Conservation (phyloP, 2,888 invertebrate species). For the Monopis laevigella region DNA sequence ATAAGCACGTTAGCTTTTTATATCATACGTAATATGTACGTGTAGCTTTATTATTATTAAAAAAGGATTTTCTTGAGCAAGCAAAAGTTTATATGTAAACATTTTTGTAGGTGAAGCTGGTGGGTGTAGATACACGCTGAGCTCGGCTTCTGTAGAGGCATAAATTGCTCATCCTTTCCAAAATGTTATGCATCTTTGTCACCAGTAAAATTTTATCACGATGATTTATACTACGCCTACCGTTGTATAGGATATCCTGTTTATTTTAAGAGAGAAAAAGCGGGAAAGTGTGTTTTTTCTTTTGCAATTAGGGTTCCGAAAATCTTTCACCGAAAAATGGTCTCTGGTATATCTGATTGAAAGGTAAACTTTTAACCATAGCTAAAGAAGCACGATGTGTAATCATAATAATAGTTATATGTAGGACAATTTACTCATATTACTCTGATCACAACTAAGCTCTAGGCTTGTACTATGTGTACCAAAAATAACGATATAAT, state of each 20-base stretch:
- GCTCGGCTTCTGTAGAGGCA: conserved; percentile 3
- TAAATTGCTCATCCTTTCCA: conserved; percentile 11
- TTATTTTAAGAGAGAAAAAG: background rate
- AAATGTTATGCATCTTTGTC: conserved; percentile 26
- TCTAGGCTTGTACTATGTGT: no score
- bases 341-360: no score
- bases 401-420: no score
- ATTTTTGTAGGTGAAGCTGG: conserved; percentile 6
- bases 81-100: conserved; percentile 8
- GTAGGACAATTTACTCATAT: no score
- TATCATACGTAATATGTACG: conserved; percentile 3
- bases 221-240: conserved; percentile 38
- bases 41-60: conserved; percentile 5
- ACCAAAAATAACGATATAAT: no score
- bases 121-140: background rate
- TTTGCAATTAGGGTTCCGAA: no score
- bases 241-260: conserved; percentile 27
- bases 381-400: no score
- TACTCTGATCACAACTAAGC: no score
- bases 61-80: conserved; percentile 1
- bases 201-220: conserved; percentile 40
- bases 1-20: no score
- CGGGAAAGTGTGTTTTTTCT: background rate
- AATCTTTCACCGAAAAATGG: no score
- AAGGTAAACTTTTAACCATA: no score